These are phyloP conservation scores for Hymenochirus boettgeri DNA, from an alignment of 2,113 vertebrate genomes.

Conservation along the genomic window DNA sequence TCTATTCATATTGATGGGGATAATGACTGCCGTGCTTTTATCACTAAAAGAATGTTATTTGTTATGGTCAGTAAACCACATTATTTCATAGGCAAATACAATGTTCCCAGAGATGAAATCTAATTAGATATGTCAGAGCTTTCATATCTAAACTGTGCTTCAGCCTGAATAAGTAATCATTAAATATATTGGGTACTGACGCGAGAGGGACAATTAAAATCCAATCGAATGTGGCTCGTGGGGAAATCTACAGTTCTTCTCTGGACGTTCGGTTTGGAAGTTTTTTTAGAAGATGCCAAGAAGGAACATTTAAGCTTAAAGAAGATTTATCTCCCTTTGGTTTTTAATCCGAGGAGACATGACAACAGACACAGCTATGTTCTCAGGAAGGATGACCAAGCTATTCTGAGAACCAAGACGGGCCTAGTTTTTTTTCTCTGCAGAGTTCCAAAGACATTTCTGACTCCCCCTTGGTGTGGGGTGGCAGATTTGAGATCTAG, in stretches of 20 bases:
- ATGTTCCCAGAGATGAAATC: conserved; percentile 33
- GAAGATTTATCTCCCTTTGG: too few species aligned
- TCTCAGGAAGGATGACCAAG: too few species aligned
- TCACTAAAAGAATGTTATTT: conserved; percentile 32
- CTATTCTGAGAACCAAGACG: too few species aligned
- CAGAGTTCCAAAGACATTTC: too few species aligned
- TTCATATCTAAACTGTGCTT: conserved; percentile 6
- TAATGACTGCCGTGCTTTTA: conserved; percentile 30
- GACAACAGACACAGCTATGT: too few species aligned
- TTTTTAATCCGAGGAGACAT: too few species aligned
- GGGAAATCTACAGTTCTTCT: background rate
- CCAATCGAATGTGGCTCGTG: conserved; percentile 20
- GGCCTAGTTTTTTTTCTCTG: too few species aligned
- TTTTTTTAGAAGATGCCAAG: too few species aligned
- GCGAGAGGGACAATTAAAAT: conserved; percentile 26
- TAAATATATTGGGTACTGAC: conserved; percentile 33
- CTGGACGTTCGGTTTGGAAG: background rate
- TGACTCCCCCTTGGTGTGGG: too few species aligned
- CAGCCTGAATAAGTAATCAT: conserved; percentile 25
- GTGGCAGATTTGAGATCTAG: too few species aligned
- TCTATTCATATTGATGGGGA: conserved; percentile 18
- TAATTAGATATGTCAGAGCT: conserved; percentile 32
- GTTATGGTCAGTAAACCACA: conserved; percentile 32
- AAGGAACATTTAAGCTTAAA: too few species aligned
- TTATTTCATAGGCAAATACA: conserved; percentile 34